These are phyloP conservation scores for Aethes cnicana DNA, from an alignment of 2,888 invertebrate genomes.

Conservation along the genomic window DNA sequence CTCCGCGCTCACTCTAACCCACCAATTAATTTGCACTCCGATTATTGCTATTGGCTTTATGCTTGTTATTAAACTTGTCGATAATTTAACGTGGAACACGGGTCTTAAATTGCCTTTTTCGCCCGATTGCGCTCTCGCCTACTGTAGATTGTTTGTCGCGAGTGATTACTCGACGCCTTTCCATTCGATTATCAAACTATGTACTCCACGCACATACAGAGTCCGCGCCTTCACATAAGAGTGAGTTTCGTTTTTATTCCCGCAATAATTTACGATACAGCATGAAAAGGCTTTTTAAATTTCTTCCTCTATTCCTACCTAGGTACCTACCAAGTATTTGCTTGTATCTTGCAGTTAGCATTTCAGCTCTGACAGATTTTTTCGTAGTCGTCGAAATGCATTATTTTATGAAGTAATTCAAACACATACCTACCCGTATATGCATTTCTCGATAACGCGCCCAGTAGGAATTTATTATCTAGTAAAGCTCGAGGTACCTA, in stretches of 20 bases:
- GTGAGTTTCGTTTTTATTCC: conserved; percentile 53
- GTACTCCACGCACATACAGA: conserved; percentile 58
- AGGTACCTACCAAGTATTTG: no score
- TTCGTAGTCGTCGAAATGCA: conserved; percentile 2
- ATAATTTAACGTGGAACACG: conserved; percentile 78
- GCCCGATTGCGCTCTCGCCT: conserved; percentile 66
- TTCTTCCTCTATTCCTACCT: no score
- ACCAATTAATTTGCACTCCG: conserved; percentile 71
- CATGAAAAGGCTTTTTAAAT: background rate
- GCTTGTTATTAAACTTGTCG: conserved; percentile 79
- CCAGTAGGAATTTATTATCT: conserved; percentile 22
- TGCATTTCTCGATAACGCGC: conserved; percentile 17
- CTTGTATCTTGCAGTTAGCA: conserved; percentile 6
- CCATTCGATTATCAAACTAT: conserved; percentile 63
- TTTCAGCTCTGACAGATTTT: background rate
- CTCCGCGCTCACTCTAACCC: conserved; percentile 60
- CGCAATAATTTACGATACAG: background rate
- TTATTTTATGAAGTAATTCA: conserved; percentile 15
- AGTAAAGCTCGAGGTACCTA: conserved; percentile 18
- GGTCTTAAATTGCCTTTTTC: conserved; percentile 70
- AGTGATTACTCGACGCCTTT: conserved; percentile 59
- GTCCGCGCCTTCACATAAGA: conserved; percentile 55
- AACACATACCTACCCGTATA: conserved; percentile 20
- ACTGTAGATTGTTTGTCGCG: conserved; percentile 64
- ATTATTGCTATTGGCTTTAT: conserved; percentile 71